These are phyloP conservation scores for Peromyscus melanophrys DNA, from an alignment of 2,797 vertebrate species.

Conservation along the genomic window DNA sequence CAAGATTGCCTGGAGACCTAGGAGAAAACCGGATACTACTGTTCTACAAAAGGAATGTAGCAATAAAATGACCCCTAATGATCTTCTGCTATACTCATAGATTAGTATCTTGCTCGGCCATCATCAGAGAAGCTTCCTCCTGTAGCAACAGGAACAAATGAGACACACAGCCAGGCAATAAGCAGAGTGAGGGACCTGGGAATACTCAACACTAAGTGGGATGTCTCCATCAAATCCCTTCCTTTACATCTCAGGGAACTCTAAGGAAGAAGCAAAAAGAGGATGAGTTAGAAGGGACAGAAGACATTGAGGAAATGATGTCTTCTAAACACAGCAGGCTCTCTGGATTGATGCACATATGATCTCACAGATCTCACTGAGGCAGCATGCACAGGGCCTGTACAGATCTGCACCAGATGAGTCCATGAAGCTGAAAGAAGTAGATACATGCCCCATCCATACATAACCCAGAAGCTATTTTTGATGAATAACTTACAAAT, in stretches of 20 bases:
- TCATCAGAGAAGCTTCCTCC: neutral
- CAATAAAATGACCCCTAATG: neutral
- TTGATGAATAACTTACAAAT: too few relatives aligned
- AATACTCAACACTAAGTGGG: too few relatives aligned
- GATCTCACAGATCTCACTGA: neutral
- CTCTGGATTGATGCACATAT: too few relatives aligned
- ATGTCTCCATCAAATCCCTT: neutral
- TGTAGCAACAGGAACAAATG: neutral
- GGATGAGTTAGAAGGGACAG: neutral
- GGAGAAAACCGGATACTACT: neutral
- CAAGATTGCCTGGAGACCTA: neutral
- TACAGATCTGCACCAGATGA: neutral
- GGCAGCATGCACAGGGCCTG: neutral
- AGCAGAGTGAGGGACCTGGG: too few relatives aligned
- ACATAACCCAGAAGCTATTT: neutral
- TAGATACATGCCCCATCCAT: neutral
- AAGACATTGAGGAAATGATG: neutral
- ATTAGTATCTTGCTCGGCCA: neutral
- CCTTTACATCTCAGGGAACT: neutral
- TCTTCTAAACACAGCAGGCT: neutral
- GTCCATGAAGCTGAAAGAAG: neutral
- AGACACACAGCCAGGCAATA: neutral
- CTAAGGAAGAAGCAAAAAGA: neutral
- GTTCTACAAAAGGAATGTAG: neutral
- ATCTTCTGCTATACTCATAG: neutral